Conservation (phyloP, 1,140 invertebrate genomes). For the Caenorhabditis inopinata region DNA sequence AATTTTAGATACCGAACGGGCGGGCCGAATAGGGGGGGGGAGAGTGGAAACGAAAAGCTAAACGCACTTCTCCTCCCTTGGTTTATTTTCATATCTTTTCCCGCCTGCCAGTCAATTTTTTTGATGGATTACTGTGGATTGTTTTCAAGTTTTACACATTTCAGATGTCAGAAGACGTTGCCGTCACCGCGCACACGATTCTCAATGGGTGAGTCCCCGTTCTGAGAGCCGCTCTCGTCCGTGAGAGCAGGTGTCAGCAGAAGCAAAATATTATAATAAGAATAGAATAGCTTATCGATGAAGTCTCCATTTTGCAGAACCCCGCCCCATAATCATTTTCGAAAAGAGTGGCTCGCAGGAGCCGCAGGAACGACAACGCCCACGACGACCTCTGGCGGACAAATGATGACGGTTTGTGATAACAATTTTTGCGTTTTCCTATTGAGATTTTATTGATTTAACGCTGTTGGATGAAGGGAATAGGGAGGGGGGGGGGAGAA, state of each 20-base stretch:
- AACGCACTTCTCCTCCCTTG: not conserved
- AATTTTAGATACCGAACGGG: conserved; percentile 29
- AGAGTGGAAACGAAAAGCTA: not conserved
- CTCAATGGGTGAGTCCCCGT: not conserved
- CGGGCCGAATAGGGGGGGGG: too few relatives aligned
- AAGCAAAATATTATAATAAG: too few relatives aligned
- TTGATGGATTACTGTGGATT: conserved; percentile 26
- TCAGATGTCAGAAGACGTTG: conserved; percentile 28
- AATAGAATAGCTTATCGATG: not conserved
- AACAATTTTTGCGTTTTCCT: conserved; percentile 3
- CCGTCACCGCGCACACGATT: not conserved
- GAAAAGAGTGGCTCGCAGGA: conserved; percentile 29
- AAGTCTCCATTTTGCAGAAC: conserved; percentile 16
- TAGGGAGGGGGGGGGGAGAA: too few relatives aligned
- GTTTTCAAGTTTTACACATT: not conserved
- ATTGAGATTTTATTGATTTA: conserved; percentile 20
- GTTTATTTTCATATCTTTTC: not conserved
- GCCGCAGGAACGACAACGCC: conserved; percentile 17
- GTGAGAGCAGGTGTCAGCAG: not conserved
- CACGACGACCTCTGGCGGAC: conserved; percentile 34
- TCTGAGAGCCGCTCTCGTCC: not conserved
- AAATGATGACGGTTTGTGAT: conserved; percentile 37
- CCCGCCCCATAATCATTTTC: conserved; percentile 31
- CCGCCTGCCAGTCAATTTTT: conserved; percentile 26
- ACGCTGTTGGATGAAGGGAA: not conserved